Percentiles rank a stretch among this genome's conserved stretches.
Conservation (phyloP, 2,888 invertebrate species). For the Melangyna quadrimaculata region DNA sequence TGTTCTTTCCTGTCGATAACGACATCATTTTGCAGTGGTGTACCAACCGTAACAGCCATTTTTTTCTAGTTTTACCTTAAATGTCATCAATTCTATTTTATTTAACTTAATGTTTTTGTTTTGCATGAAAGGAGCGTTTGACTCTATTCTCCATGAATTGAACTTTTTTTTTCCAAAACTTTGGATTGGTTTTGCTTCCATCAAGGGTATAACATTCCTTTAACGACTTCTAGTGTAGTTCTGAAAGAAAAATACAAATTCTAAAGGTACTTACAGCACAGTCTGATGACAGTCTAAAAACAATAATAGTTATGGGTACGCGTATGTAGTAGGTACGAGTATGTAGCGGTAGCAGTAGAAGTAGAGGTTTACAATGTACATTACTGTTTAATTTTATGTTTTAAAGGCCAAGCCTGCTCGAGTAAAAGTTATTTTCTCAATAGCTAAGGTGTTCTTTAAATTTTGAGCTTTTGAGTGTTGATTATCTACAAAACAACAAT, state of each 20-base stretch:
- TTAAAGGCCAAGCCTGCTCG: neutral
- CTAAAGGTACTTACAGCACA: neutral
- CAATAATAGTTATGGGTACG: neutral
- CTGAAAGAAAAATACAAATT: conserved; percentile 48
- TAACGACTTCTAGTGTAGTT: neutral
- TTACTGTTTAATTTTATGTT: neutral
- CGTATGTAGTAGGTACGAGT: no score
- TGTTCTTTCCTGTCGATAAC: conserved; percentile 61
- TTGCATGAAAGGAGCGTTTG: conserved; percentile 19
- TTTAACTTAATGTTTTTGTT: conserved; percentile 25
- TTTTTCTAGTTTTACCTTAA: conserved; percentile 7
- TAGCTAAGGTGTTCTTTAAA: no score
- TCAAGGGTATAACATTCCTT: neutral
- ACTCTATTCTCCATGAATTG: conserved; percentile 5
- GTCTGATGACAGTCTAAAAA: neutral
- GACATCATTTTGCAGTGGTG: conserved; percentile 49
- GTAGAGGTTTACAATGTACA: no score
- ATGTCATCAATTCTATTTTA: conserved; percentile 18
- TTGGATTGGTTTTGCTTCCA: conserved; percentile 33
- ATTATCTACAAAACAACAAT: no score
- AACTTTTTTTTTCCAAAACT: neutral
- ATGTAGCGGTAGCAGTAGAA: no score
- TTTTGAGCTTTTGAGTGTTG: no score
- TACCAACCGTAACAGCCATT: neutral
- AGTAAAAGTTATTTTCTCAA: no score